Conservation (phyloP, 2,797 vertebrate species). For the Ctenochaetus hawaiiensis region DNA sequence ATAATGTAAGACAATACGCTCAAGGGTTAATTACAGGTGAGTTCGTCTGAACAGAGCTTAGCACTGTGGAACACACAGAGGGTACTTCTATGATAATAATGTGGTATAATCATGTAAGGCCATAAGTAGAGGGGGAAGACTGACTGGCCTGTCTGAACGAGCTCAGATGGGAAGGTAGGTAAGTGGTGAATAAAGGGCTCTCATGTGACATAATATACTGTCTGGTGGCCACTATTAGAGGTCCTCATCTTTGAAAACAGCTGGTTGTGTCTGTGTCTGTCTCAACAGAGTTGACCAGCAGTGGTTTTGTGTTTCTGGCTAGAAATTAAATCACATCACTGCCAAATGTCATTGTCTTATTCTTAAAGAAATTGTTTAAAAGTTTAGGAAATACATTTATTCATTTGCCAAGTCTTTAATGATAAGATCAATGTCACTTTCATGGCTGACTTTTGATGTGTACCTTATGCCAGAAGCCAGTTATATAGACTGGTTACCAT, state of each 20-base stretch:
- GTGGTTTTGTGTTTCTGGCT: background rate
- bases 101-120: conserved; percentile 65
- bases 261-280: conserved; percentile 16
- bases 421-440: background rate
- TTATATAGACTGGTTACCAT: no score
- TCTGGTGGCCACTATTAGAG: conserved; percentile 42
- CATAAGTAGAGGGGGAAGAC: conserved; percentile 61
- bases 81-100: conserved; percentile 60
- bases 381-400: background rate
- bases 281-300: conserved; percentile 9
- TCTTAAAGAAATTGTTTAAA: background rate
- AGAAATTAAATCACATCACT: background rate
- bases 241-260: conserved; percentile 19
- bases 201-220: conserved; percentile 55
- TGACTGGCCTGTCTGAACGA: conserved; percentile 52
- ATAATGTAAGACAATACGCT: conserved; percentile 67
- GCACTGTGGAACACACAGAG: conserved; percentile 55
- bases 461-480: no score
- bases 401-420: background rate
- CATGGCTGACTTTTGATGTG: no score
- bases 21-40: conserved; percentile 68
- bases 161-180: conserved; percentile 45
- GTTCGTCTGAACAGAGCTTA: conserved; percentile 65
- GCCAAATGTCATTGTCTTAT: background rate
- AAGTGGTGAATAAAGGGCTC: conserved; percentile 49